phyloP scores from a whole-genome alignment of 1,140 invertebrate species.

The Drosophila tristis region DNA sequence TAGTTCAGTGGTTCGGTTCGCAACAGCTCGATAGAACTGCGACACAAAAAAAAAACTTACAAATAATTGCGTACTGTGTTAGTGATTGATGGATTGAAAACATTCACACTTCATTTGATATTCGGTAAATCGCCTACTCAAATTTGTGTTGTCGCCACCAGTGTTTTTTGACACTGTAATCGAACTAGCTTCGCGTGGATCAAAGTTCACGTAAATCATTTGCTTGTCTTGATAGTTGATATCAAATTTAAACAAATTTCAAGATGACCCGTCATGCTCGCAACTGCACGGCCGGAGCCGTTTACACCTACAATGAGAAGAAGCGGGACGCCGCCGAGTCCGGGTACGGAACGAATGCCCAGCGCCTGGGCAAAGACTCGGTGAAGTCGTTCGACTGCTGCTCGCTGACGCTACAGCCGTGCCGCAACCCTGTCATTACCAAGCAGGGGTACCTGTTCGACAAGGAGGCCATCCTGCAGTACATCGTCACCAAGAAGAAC shows the following conservation, averaged over 20 bases:
- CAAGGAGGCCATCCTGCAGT: slow-evolving; percentile 98
- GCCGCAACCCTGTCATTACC: slow-evolving; percentile 82
- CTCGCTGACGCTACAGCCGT: slow-evolving; percentile 96
- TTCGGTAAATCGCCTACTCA: too few species aligned
- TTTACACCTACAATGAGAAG: slow-evolving; percentile 99
- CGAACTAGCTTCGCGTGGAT: not conserved
- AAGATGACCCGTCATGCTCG: slow-evolving; percentile 96
- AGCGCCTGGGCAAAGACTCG: slow-evolving; percentile 95
- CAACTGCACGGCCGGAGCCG: slow-evolving; percentile 98
- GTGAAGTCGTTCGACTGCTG: slow-evolving; percentile 99
- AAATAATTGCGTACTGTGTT: too few species aligned
- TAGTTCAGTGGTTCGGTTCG: too few species aligned
- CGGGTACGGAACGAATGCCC: slow-evolving; percentile 94
- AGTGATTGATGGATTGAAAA: not conserved
- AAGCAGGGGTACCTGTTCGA: slow-evolving; percentile 98
- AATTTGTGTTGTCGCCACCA: too few species aligned
- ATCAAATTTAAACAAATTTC: too few species aligned
- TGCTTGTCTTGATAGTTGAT: not conserved
- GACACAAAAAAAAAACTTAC: too few species aligned
- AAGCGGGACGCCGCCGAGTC: slow-evolving; percentile 97
- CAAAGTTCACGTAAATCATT: not conserved
- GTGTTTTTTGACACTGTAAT: too few species aligned
- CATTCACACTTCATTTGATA: not conserved
- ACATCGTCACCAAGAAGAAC: slow-evolving; percentile 97
- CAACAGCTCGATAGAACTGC: too few species aligned